These are phyloP conservation scores for Drymodes brunneopygia DNA, from an alignment of 2,113 vertebrate species.

Conservation along the genomic window DNA sequence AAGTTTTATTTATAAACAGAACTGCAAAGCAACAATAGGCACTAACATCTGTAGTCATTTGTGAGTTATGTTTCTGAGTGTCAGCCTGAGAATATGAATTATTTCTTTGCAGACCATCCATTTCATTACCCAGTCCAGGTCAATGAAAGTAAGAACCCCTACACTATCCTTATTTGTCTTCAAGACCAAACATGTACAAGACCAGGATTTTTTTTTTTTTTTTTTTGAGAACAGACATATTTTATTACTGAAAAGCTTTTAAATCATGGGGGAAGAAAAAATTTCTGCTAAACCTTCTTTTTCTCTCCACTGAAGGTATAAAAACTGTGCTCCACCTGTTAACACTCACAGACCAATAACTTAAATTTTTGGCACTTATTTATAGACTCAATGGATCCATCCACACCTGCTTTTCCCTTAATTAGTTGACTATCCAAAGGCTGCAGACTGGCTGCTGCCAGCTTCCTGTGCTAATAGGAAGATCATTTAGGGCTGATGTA, in stretches of 20 bases:
- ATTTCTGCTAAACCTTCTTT: conserved; percentile 16
- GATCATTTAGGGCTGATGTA: conserved; percentile 63
- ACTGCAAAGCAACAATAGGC: conserved; percentile 33
- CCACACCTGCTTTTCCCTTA: conserved; percentile 77
- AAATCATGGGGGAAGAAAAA: neutral
- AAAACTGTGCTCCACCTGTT: conserved; percentile 69
- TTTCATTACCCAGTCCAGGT: conserved; percentile 16
- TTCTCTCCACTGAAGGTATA: conserved; percentile 36
- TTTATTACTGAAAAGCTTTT: conserved; percentile 55
- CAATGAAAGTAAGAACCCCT: conserved; percentile 13
- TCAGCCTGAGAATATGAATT: conserved; percentile 57
- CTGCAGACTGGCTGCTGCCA: conserved; percentile 63
- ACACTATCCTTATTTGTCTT: conserved; percentile 43
- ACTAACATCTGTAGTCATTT: conserved; percentile 39
- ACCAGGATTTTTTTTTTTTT: neutral
- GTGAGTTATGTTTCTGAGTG: conserved; percentile 29
- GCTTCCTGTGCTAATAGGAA: conserved; percentile 68
- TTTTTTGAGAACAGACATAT: neutral
- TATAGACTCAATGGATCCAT: conserved; percentile 69
- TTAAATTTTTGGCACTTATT: conserved; percentile 74
- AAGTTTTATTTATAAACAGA: conserved; percentile 44
- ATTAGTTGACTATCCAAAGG: conserved; percentile 74
- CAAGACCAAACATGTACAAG: conserved; percentile 20
- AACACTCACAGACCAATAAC: conserved; percentile 74
- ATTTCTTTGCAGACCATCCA: conserved; percentile 19